A percentile compares a stretch with the other conserved stretches of the same genome.
These are phyloP conservation scores for Chouioia cunea DNA, from an alignment of 2,888 invertebrate species.

Conservation along the genomic window DNA sequence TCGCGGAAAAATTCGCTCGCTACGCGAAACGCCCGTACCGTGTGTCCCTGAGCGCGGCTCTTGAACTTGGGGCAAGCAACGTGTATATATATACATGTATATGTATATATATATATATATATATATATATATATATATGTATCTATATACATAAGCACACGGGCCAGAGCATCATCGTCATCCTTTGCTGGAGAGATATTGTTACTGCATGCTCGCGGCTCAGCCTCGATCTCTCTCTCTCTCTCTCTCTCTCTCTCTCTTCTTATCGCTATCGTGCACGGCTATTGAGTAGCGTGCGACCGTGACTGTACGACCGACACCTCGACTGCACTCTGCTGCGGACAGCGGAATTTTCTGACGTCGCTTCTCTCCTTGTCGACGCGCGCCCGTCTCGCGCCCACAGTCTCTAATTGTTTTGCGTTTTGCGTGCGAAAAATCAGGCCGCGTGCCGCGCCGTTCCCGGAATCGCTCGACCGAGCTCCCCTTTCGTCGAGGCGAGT, in stretches of 20 bases:
- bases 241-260: too few relatives aligned
- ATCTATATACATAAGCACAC: too few relatives aligned
- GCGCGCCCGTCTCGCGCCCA: constrained; percentile 19
- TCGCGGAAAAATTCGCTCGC: constrained; percentile 61
- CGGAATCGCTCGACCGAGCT: constrained; percentile 34
- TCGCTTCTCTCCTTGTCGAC: constrained; percentile 36
- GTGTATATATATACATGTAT: too few relatives aligned
- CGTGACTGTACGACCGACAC: constrained; percentile 47
- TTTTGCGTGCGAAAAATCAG: constrained; percentile 49
- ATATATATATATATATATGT: too few relatives aligned
- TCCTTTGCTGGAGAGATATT: constrained; percentile 57
- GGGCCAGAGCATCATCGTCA: constrained; percentile 13
- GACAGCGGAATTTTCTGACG: constrained; percentile 56
- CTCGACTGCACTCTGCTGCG: constrained; percentile 16
- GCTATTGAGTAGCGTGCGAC: constrained; percentile 68
- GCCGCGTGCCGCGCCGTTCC: constrained; percentile 38
- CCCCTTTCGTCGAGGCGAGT: constrained; percentile 28
- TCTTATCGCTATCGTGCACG: constrained; percentile 54
- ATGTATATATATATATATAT: too few relatives aligned
- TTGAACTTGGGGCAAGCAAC: constrained; percentile 62
- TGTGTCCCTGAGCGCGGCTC: constrained; percentile 67
- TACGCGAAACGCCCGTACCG: constrained; percentile 53
- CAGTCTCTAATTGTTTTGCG: constrained; percentile 37
- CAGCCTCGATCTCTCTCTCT: too few relatives aligned
- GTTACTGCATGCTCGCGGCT: too few relatives aligned